A percentile compares a stretch with the other conserved stretches of the same genome.
Evolutionary conservation across 2,888 invertebrate species (phyloP).

Genomic region (Deroplatys truncata): DNA sequence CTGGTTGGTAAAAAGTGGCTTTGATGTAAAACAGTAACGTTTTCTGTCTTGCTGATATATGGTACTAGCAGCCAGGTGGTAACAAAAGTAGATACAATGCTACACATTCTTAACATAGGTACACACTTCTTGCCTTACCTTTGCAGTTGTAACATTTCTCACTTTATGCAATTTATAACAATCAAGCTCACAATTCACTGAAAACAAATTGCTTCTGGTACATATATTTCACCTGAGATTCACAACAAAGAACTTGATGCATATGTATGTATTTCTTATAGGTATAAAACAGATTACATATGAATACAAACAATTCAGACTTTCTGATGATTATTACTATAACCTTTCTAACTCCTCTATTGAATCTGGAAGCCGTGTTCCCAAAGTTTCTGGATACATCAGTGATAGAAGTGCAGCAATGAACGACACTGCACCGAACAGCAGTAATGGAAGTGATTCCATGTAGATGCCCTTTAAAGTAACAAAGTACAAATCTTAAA

Average conservation of each 20-base stretch:
- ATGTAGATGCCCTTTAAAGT: conserved; percentile 47
- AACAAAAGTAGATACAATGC: background rate
- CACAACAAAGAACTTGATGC: background rate
- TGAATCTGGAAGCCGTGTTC: conserved; percentile 58
- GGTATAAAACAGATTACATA: background rate
- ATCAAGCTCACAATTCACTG: too few relatives aligned
- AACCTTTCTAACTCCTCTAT: conserved; percentile 47
- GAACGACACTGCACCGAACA: conserved; percentile 53
- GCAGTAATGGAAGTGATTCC: conserved; percentile 49
- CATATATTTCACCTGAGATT: background rate
- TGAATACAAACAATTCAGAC: too few relatives aligned
- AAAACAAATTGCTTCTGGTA: too few relatives aligned
- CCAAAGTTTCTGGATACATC: conserved; percentile 61
- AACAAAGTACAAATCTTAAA: background rate
- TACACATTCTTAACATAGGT: background rate
- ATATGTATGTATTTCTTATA: background rate
- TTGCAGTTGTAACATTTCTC: too few relatives aligned
- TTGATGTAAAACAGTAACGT: too few relatives aligned
- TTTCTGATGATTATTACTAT: background rate
- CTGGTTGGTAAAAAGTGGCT: too few relatives aligned
- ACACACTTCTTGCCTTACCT: background rate
- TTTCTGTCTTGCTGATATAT: too few relatives aligned
- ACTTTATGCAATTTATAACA: too few relatives aligned
- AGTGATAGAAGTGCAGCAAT: conserved; percentile 51
- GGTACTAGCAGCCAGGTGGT: too few relatives aligned